Conservation (phyloP, 2,888 invertebrate genomes). For the Zygothrica quintamaculata region DNA sequence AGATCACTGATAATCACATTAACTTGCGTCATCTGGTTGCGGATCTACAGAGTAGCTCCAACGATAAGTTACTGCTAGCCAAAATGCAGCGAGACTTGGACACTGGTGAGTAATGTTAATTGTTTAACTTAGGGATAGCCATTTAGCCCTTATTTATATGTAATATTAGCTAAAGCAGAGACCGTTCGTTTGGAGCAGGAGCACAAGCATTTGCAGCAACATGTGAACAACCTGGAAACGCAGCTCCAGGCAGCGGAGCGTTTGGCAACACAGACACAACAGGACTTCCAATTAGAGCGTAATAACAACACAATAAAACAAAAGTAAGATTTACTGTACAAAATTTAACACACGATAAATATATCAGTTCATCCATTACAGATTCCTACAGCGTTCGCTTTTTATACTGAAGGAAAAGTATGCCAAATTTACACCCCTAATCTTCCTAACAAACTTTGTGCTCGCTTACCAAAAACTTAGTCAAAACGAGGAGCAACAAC, state of each 20-base stretch:
- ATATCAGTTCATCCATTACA: conserved; percentile 12
- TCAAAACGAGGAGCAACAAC: conserved; percentile 47
- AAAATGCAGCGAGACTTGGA: conserved; percentile 83
- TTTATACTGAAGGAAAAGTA: conserved; percentile 81
- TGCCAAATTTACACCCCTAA: conserved; percentile 83
- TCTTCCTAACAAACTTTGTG: conserved; percentile 83
- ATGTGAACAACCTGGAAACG: conserved; percentile 51
- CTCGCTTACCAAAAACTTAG: conserved; percentile 77
- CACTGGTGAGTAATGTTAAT: conserved; percentile 60
- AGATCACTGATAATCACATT: conserved; percentile 84
- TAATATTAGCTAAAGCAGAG: conserved; percentile 79
- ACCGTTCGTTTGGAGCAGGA: conserved; percentile 67
- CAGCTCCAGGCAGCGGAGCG: conserved; percentile 61
- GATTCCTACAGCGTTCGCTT: conserved; percentile 81
- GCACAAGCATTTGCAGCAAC: conserved; percentile 64
- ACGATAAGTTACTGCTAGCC: conserved; percentile 82
- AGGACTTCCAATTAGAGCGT: conserved; percentile 74
- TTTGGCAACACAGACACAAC: conserved; percentile 51
- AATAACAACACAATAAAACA: conserved; percentile 77
- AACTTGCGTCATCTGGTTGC: conserved; percentile 83
- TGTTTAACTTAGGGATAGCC: background rate
- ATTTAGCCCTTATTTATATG: background rate
- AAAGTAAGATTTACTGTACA: conserved; percentile 63
- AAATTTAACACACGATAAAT: background rate
- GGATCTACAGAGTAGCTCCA: conserved; percentile 83